Evolutionary conservation across 2,797 vertebrate genomes (phyloP), one percentile per base, ranked within the genome.

Genomic region (Lepus oiostolus): DNA sequence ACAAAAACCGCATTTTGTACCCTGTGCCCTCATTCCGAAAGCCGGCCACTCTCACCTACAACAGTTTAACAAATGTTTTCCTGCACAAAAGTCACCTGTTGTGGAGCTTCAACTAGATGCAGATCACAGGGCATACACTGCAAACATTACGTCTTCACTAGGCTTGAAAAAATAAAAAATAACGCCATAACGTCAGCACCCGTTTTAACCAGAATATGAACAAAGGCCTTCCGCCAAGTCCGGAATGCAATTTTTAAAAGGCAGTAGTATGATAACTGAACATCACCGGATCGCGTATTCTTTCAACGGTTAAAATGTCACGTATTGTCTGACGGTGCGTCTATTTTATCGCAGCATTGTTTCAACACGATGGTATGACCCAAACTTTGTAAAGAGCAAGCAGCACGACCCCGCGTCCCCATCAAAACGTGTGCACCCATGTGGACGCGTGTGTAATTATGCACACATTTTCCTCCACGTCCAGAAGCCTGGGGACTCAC

Each of bases 21-120:
- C 96, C 97, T 98, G 95, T 95, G 95, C 86, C 98, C 98, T 98
- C 97, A 97, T 98, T 98, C 98, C 97, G 62, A 82, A 83, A 98
- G 99, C 99, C 99, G 99, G 99, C 99, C 99, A 98, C 97, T 98
- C 98, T 97, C 97, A 98, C 97, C 96, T 85, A 97, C 96, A 98
- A 98, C 98, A 98, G 97, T 97, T 98, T 84, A 96, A 79, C 98
- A 79, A 47, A 47, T 47, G 42, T 97, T 97, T 97, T 97, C 93
- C 97, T 97, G 94, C 97, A 96, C 96, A 96, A 97, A 98, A 96
- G 95, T 97, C 96, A 81, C 97, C 95, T 98, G 98, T 96, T 98
- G 98, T 98, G 97, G 95, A 98, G 97, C 97, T 98, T 97, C 97
- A 67, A 99, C 98, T 98, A 99, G 98, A 99, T 47, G 85, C 98